These are phyloP conservation scores for Gambusia yucatana DNA, from an alignment of 2,797 vertebrate species.

Conservation along the genomic window DNA sequence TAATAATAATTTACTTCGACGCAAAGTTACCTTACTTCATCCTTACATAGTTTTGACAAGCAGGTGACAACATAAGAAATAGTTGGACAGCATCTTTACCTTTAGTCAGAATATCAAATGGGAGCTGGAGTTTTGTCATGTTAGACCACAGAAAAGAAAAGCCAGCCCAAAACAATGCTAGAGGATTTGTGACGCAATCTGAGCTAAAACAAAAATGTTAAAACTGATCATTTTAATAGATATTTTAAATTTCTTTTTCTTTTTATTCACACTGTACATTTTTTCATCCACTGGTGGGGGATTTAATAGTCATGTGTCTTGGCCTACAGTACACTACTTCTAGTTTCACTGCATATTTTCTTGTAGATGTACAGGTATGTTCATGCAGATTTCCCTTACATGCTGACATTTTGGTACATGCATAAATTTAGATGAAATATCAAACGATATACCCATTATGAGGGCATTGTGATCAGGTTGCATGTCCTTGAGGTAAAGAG, in stretches of 20 bases:
- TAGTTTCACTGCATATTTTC: conserved; percentile 43
- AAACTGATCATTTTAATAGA: background rate
- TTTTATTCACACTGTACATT: background rate
- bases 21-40: too few species aligned
- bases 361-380: conserved; percentile 36
- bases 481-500: conserved; percentile 46
- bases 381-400: conserved; percentile 12
- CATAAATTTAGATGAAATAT: conserved; percentile 47
- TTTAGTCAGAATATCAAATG: background rate
- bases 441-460: conserved; percentile 47
- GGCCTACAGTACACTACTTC: conserved; percentile 49
- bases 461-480: conserved; percentile 44
- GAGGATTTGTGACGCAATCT: background rate
- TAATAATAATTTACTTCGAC: too few species aligned
- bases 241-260: background rate
- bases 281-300: background rate
- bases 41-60: background rate
- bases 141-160: background rate
- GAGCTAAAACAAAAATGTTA: background rate
- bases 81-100: background rate
- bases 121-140: background rate
- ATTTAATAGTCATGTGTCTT: conserved; percentile 33
- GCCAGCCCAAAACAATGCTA: background rate
- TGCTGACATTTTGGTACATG: conserved; percentile 30
- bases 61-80: background rate